Percentiles rank a stretch among this genome's conserved stretches.
Conservation (phyloP, 2,888 invertebrate species). For the Callinectes sapidus region DNA sequence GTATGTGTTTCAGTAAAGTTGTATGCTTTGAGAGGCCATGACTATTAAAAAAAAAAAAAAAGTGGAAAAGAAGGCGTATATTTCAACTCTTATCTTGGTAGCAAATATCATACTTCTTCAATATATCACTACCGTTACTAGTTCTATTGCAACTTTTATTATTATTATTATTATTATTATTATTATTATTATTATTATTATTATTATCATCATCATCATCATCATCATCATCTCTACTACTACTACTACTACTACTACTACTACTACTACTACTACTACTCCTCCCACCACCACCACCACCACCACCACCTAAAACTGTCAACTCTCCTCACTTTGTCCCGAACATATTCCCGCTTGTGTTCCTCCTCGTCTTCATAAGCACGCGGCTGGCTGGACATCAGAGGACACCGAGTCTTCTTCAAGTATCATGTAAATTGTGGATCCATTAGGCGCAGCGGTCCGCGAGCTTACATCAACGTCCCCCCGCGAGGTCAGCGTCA, state of each 20-base stretch:
- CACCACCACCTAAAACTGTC: background rate
- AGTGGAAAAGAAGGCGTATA: too few relatives aligned
- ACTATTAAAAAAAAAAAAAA: too few relatives aligned
- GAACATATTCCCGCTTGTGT: background rate
- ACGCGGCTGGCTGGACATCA: background rate
- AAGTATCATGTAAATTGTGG: conserved; percentile 17
- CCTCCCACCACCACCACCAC: background rate
- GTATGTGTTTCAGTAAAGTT: too few relatives aligned
- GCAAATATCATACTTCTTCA: too few relatives aligned
- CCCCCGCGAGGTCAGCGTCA: background rate
- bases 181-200: background rate
- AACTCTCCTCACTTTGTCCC: background rate
- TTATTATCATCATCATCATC: too few relatives aligned
- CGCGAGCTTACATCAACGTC: conserved; percentile 30
- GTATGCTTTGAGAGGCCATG: too few relatives aligned
- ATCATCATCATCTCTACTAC: too few relatives aligned
- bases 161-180: background rate
- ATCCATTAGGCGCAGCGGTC: background rate
- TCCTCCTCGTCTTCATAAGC: background rate
- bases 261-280: too few relatives aligned
- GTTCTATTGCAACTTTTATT: background rate
- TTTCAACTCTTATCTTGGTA: too few relatives aligned
- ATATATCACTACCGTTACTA: too few relatives aligned
- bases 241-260: too few relatives aligned
- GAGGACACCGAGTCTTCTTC: background rate